Evolutionary conservation across 2,888 invertebrate species (phyloP), one percentile per base, ranked within the genome.

Genomic region (Selenia dentaria): DNA sequence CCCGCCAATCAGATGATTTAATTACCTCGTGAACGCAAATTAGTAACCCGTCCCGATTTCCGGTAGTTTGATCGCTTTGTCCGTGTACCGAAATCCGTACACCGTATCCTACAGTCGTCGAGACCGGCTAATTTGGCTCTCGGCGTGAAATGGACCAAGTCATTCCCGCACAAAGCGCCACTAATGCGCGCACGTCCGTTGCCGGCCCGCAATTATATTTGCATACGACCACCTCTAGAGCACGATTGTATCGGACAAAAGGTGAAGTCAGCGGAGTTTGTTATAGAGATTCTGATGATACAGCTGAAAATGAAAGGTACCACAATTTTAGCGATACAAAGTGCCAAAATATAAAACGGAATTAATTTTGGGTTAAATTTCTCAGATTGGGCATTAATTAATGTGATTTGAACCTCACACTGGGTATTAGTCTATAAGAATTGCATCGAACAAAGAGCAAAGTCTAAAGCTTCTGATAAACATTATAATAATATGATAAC

Each of bases 91-190:
- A 70, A 74, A 75, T 74, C 70, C 62, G 57, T 54, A 58, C 62
- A 57, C 60, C 62, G 64, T 65, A 67, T 61, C 67, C 60, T 66
- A 70, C 72, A 65, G 62, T 62, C 67, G 58, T 70, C 67, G 67
- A 72, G 71, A 76, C 62, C 71, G 71, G 74, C 79, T 82, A 84
- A 85, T 85, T 83, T 79, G 70, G 70, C 69, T 72, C 74, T 67
- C 74, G 59, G 74, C 70, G 82, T 86, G 83, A 83, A 87, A 85
- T 84, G 82, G 82, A 83, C 75, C 83, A 82, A 78, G 74, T 82
- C 81, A 75, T 79, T 75, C 74, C 67, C 72, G 67, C 75, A 84
- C 84, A 86, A 84, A 86, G 84, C 83, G 77, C 69, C 64, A 68
- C 80, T 84, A 85, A 87, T 85, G 81, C 73, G 70, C 70, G 66